phyloP scores from a whole-genome alignment of 1,140 invertebrate species.

The Apis florea region DNA sequence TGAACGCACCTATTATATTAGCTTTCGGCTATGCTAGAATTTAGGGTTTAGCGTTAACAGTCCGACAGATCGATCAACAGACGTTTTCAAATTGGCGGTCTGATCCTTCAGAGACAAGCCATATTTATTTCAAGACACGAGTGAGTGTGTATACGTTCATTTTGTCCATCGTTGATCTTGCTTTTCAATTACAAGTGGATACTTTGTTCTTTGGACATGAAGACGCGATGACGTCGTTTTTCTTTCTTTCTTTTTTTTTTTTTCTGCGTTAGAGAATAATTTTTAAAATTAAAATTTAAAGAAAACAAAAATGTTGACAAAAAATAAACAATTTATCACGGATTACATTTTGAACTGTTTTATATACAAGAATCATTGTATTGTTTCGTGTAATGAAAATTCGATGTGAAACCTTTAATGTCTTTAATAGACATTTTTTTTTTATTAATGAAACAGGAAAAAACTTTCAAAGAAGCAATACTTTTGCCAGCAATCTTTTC shows the following conservation, averaged over 20 bases:
- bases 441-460: too few relatives aligned
- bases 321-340: too few relatives aligned
- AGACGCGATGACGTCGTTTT: not conserved
- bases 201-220: not conserved
- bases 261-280: too few relatives aligned
- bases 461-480: too few relatives aligned
- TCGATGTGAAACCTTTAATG: too few relatives aligned
- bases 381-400: too few relatives aligned
- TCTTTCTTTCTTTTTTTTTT: not conserved
- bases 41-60: constrained; percentile 70
- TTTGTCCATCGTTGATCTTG: constrained; percentile 11
- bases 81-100: constrained; percentile 64
- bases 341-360: too few relatives aligned
- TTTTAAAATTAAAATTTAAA: too few relatives aligned
- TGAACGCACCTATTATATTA: constrained; percentile 63
- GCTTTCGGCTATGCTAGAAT: constrained; percentile 63
- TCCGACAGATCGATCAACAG: constrained; percentile 66
- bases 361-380: too few relatives aligned
- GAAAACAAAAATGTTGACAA: too few relatives aligned
- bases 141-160: not conserved
- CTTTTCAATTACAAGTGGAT: not conserved
- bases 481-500: too few relatives aligned
- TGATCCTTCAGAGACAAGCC: constrained; percentile 54
- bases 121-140: constrained; percentile 44
- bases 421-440: too few relatives aligned